phyloP scores from a whole-genome alignment of 1,140 invertebrate genomes.

The Pentalonia nigronervosa region DNA sequence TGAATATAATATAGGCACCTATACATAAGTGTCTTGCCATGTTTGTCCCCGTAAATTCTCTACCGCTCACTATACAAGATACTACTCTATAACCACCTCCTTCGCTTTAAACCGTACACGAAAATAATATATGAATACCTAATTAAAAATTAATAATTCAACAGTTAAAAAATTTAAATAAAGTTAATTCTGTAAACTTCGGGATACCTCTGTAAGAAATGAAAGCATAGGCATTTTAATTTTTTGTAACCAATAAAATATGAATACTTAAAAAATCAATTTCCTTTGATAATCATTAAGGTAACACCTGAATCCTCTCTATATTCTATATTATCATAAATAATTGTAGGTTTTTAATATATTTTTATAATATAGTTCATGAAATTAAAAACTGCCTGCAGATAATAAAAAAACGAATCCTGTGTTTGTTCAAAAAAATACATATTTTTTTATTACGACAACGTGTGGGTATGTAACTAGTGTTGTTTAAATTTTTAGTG shows the following conservation, averaged over 20 bases:
- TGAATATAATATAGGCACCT: background rate
- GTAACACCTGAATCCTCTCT: background rate
- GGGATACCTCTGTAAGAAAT: background rate
- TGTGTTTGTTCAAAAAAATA: background rate
- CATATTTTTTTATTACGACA: background rate
- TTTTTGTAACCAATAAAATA: background rate
- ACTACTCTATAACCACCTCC: background rate
- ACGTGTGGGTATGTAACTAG: background rate
- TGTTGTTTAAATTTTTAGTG: background rate
- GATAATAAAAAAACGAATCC: background rate
- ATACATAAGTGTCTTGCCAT: background rate
- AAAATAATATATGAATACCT: background rate
- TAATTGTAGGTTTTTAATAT: background rate
- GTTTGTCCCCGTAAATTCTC: background rate
- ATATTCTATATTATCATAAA: background rate
- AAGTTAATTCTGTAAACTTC: background rate
- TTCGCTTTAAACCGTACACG: background rate
- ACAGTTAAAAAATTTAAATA: background rate
- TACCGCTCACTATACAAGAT: background rate
- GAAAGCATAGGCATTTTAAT: background rate
- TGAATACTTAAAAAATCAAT: background rate
- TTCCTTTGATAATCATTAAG: accelerated
- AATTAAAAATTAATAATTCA: background rate
- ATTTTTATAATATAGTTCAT: background rate
- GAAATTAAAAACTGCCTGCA: background rate